These are phyloP conservation scores for Galerucella pusilla DNA, from an alignment of 2,888 invertebrate species.

Conservation along the genomic window DNA sequence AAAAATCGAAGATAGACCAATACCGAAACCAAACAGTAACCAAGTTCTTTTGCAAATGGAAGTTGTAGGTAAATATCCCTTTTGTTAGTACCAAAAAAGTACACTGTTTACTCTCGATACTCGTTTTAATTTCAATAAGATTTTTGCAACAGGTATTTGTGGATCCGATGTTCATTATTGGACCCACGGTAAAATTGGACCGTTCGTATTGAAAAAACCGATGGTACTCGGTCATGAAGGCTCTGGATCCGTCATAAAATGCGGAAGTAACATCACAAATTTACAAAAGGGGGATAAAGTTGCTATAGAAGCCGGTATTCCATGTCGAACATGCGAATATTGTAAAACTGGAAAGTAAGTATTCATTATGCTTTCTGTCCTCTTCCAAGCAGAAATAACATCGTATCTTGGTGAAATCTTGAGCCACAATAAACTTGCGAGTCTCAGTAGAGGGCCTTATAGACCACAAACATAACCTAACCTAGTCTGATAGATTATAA, in stretches of 20 bases:
- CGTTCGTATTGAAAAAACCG: slow-evolving; percentile 85
- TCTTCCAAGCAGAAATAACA: too few species aligned
- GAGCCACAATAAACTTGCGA: too few species aligned
- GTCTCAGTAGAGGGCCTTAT: too few species aligned
- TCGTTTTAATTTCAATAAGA: background rate
- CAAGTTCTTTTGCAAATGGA: slow-evolving; percentile 89
- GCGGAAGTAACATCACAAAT: slow-evolving; percentile 76
- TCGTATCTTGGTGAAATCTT: too few species aligned
- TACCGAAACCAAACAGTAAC: slow-evolving; percentile 79
- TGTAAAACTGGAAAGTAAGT: slow-evolving; percentile 79
- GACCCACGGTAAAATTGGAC: slow-evolving; percentile 84
- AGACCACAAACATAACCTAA: too few species aligned
- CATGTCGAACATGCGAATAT: slow-evolving; percentile 83
- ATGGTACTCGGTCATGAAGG: slow-evolving; percentile 95
- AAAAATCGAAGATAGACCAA: slow-evolving; percentile 73
- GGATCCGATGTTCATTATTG: slow-evolving; percentile 96
- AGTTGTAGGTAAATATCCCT: slow-evolving; percentile 74
- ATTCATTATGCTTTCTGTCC: background rate
- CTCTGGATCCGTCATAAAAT: slow-evolving; percentile 79
- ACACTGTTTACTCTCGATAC: too few species aligned
- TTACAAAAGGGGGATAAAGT: slow-evolving; percentile 84
- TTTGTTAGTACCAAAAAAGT: background rate
- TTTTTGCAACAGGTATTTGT: slow-evolving; percentile 73
- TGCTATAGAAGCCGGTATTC: slow-evolving; percentile 92
- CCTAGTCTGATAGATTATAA: too few species aligned